Base-by-base conservation (phyloP, 1,140 invertebrate species). In the Anagrus nilaparvatae region DNA sequence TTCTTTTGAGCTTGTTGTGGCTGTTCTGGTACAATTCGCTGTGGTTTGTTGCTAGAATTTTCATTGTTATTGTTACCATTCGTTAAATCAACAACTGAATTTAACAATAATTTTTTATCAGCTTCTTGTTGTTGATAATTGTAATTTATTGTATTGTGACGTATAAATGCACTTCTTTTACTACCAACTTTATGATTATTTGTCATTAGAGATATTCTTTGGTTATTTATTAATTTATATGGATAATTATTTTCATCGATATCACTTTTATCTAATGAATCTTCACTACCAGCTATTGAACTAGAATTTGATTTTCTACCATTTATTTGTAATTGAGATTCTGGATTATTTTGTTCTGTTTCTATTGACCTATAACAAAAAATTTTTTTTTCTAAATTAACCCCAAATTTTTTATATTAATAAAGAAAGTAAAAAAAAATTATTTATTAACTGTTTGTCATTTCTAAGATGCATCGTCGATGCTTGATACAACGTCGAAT, bases 221-320 rank as follows among this genome's bases (percentile, higher is more conserved):
- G n/a, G n/a, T n/a, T n/a, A n/a, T n/a, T n/a, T n/a, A n/a, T n/a
- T n/a, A n/a, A n/a, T n/a, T n/a, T n/a, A n/a, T n/a, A n/a, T n/a
- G n/a, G n/a, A n/a, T n/a, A n/a, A n/a, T n/a, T 58, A 42, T 69
- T 68, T 10, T 76, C 75, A 17, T 76, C 74, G 16, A 68, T 60
- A 30, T 77, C 75, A 20, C 73, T 74, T 48, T 73, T 71, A 46
- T 78, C 75, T 8, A 72, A 57, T n/a, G 75, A 76, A 50, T 77
- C 75, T 27, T 77, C 75, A 38, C 75, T 77, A 2, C 73, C 70
- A 35, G 69, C 70, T n/a, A 73, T 68, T 1, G 74, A 67, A 47
- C 62, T 67, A 23, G 61, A 63, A 42, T 63, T 67, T 4, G 65
- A 69, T 17, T 69, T 69, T n/a, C n/a, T n/a, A n/a, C n/a, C n/a